These are phyloP conservation scores for Albula glossodonta DNA, from an alignment of 2,113 vertebrate genomes.

Conservation along the genomic window DNA sequence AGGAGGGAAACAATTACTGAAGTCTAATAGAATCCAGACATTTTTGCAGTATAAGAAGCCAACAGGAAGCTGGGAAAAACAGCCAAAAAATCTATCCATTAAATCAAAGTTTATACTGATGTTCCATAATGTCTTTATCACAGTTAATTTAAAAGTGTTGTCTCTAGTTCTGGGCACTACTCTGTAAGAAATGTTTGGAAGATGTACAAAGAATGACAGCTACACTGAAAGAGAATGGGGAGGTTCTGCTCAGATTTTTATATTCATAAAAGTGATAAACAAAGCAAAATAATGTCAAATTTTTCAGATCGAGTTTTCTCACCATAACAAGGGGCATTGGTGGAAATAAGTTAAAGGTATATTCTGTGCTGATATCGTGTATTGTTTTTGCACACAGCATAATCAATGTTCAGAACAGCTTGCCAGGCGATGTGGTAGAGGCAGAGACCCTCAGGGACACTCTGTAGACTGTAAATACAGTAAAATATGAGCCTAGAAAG, in stretches of 20 bases:
- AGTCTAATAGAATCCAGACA: too few species aligned
- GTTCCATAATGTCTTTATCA: background rate
- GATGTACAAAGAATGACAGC: background rate
- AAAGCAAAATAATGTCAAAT: too few species aligned
- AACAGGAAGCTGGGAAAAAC: background rate
- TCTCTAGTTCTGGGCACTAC: background rate
- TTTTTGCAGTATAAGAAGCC: background rate
- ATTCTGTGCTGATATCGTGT: background rate
- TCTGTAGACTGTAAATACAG: background rate
- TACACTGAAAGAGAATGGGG: background rate
- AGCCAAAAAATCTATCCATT: background rate
- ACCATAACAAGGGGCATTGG: background rate
- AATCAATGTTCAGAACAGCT: background rate
- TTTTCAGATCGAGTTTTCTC: background rate
- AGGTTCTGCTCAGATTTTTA: too few species aligned
- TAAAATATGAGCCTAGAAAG: background rate
- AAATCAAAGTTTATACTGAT: background rate
- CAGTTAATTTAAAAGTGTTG: background rate
- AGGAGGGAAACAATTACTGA: background rate
- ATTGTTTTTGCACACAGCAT: background rate
- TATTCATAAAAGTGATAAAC: too few species aligned
- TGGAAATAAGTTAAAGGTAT: background rate
- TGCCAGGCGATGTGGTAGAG: background rate
- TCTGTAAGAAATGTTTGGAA: background rate
- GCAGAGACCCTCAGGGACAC: background rate